Conservation (phyloP, 2,113 vertebrate genomes). For the Gopherus evgoodei region DNA sequence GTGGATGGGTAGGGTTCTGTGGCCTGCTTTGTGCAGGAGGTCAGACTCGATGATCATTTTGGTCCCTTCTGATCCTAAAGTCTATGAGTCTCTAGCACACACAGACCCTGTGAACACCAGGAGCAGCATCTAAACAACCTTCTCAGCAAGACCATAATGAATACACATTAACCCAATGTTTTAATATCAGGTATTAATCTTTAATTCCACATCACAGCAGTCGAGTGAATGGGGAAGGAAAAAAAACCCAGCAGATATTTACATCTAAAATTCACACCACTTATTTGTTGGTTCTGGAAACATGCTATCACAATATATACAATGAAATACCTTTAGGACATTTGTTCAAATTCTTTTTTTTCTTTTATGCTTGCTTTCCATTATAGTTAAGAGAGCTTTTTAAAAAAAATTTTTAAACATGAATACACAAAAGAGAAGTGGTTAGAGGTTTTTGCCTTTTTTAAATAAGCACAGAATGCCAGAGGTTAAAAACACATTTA, state of each 20-base stretch:
- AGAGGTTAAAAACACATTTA: slow-evolving; percentile 91
- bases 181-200: slow-evolving; percentile 92
- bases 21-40: too few species aligned
- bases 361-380: slow-evolving; percentile 79
- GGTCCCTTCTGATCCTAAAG: too few species aligned
- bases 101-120: accelerated
- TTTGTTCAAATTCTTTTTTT: slow-evolving; percentile 91
- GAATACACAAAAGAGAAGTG: slow-evolving; percentile 84
- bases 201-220: slow-evolving; percentile 97
- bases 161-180: slow-evolving; percentile 76
- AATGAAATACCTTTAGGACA: slow-evolving; percentile 93
- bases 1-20: too few species aligned
- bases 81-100: neutral
- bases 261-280: slow-evolving; percentile 97
- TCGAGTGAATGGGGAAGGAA: slow-evolving; percentile 86
- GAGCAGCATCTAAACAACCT: slow-evolving; percentile 3
- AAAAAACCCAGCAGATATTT: slow-evolving; percentile 85
- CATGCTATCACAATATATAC: slow-evolving; percentile 99
- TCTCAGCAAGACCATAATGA: slow-evolving; percentile 55
- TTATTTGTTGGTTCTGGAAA: slow-evolving; percentile 84
- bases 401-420: slow-evolving; percentile 79
- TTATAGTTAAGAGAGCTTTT: slow-evolving; percentile 85
- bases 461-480: slow-evolving; percentile 85
- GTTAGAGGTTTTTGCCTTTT: slow-evolving; percentile 78
- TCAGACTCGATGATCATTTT: too few species aligned